Conservation (phyloP, 2,113 vertebrate genomes). For the Canis aureus region DNA sequence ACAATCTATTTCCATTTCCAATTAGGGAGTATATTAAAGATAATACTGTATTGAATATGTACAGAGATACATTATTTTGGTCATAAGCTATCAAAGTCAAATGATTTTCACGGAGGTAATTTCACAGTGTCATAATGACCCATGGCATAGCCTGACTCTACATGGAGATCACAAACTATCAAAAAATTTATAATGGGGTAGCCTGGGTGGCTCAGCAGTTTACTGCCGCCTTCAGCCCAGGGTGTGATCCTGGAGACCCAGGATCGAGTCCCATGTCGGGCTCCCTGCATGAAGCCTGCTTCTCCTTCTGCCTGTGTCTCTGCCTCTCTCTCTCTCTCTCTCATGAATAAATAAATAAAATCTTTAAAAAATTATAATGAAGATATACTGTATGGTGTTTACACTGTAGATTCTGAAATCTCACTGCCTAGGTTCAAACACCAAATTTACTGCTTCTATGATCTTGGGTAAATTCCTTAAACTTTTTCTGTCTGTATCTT, state of each 20-base stretch:
- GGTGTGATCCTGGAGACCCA: too few species aligned
- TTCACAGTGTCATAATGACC: not conserved
- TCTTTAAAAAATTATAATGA: not conserved
- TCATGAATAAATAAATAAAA: too few species aligned
- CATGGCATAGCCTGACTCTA: not conserved
- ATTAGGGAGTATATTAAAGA: not conserved
- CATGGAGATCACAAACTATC: not conserved
- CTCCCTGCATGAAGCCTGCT: too few species aligned
- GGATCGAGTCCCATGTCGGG: too few species aligned
- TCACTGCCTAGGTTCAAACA: not conserved
- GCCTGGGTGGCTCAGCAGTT: too few species aligned
- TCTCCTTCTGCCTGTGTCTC: too few species aligned
- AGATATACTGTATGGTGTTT: not conserved
- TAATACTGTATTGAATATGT: not conserved
- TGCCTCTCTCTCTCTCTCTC: too few species aligned
- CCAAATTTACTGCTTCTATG: not conserved
- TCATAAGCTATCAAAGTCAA: not conserved
- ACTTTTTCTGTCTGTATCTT: not conserved
- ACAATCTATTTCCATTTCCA: not conserved
- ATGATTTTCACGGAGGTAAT: not conserved
- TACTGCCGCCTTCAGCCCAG: too few species aligned
- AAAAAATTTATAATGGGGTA: not conserved
- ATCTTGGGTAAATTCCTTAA: conserved; percentile 13
- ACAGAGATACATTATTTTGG: not conserved
- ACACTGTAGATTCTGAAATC: not conserved